Evolutionary conservation across 2,888 invertebrate genomes (phyloP).

Genomic region (Balanococcus diminutus): DNA sequence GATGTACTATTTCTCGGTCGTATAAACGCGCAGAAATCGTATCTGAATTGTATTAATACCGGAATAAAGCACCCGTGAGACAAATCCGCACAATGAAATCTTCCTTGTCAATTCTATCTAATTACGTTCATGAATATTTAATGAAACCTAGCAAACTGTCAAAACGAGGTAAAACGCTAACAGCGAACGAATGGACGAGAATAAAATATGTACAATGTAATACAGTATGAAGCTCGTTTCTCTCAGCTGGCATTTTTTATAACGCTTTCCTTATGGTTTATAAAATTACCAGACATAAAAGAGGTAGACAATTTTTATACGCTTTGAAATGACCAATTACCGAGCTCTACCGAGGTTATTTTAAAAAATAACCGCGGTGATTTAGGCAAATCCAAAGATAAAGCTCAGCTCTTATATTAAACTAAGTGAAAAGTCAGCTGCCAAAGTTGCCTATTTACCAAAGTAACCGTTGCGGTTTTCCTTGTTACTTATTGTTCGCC

Average conservation of each 20-base stretch:
- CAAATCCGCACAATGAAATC: background rate
- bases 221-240: background rate
- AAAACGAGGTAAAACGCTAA: background rate
- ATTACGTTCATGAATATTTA: conserved; percentile 15
- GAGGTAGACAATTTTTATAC: background rate
- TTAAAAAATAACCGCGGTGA: conserved; percentile 14
- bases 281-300: background rate
- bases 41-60: background rate
- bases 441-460: background rate
- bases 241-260: background rate
- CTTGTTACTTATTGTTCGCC: conserved; percentile 26
- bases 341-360: background rate
- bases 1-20: background rate
- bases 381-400: conserved; percentile 13
- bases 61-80: conserved; percentile 14
- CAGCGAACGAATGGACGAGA: background rate
- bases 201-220: background rate
- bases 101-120: background rate
- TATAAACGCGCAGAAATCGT: background rate
- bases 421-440: conserved; percentile 28
- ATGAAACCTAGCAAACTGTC: conserved; percentile 13
- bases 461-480: conserved; percentile 38
- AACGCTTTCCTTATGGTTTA: background rate
- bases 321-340: conserved; percentile 16
- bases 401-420: conserved; percentile 20